Conservation (phyloP, 2,888 invertebrate species). For the Prosapia bicincta region DNA sequence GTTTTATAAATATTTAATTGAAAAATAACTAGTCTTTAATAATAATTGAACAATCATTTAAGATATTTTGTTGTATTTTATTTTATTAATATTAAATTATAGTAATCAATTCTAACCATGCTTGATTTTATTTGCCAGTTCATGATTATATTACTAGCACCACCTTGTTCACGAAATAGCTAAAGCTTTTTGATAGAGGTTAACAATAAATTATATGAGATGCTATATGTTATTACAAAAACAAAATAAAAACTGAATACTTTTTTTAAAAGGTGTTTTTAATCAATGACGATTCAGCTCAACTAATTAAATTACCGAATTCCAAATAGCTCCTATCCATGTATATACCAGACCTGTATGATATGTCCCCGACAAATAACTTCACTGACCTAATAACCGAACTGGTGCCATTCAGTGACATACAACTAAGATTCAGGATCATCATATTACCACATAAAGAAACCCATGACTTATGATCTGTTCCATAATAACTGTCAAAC, state of each 20-base stretch:
- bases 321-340: too few species aligned
- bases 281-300: too few species aligned
- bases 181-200: slow-evolving; percentile 16
- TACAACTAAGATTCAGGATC: too few species aligned
- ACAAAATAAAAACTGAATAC: background rate
- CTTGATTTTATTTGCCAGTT: slow-evolving; percentile 13
- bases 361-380: too few species aligned
- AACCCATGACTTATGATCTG: too few species aligned
- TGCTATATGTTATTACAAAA: background rate
- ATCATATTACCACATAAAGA: too few species aligned
- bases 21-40: slow-evolving; percentile 33
- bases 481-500: too few species aligned
- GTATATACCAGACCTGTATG: too few species aligned
- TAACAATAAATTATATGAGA: background rate
- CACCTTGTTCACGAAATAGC: slow-evolving; percentile 21
- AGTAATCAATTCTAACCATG: background rate
- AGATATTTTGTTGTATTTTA: background rate
- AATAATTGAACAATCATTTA: slow-evolving; percentile 27
- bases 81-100: background rate
- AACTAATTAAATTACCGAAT: too few species aligned
- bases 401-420: too few species aligned
- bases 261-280: background rate
- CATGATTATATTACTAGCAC: slow-evolving; percentile 16
- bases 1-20: slow-evolving; percentile 26
- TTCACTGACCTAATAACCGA: too few species aligned